Conservation (phyloP, 2,113 vertebrate species). For the Arvicanthis niloticus region DNA sequence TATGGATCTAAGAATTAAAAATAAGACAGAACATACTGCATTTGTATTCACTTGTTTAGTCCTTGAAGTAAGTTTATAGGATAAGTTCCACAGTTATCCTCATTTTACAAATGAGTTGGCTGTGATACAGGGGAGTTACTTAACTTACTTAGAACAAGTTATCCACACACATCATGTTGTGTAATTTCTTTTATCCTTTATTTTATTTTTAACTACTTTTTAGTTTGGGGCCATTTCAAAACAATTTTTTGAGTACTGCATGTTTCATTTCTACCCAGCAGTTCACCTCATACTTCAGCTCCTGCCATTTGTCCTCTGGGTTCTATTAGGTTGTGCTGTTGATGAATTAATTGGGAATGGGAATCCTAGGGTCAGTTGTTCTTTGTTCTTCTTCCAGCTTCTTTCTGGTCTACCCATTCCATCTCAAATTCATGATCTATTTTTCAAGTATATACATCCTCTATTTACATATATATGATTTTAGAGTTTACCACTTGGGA, state of each 20-base stretch:
- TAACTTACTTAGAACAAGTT: background rate
- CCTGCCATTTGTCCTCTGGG: too few species aligned
- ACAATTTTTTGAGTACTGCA: background rate
- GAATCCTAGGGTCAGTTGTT: too few species aligned
- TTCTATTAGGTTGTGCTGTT: too few species aligned
- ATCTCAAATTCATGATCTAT: background rate
- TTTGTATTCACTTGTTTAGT: conserved; percentile 36
- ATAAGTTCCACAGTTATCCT: background rate
- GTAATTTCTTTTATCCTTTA: background rate
- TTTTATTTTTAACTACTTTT: background rate
- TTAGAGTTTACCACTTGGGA: background rate
- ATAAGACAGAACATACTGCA: background rate
- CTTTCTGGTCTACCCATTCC: background rate
- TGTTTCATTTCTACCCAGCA: too few species aligned
- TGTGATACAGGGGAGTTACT: background rate
- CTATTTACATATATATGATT: background rate
- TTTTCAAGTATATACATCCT: background rate
- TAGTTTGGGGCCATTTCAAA: background rate
- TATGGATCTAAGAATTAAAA: background rate
- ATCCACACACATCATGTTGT: background rate
- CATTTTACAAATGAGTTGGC: conserved; percentile 10
- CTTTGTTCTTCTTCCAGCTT: background rate
- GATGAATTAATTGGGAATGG: too few species aligned
- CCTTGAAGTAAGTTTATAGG: background rate
- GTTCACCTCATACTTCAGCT: too few species aligned